Percentiles rank a stretch among this genome's conserved stretches.
phyloP scores from a whole-genome alignment of 2,113 vertebrate genomes.

The Mobula birostris region DNA sequence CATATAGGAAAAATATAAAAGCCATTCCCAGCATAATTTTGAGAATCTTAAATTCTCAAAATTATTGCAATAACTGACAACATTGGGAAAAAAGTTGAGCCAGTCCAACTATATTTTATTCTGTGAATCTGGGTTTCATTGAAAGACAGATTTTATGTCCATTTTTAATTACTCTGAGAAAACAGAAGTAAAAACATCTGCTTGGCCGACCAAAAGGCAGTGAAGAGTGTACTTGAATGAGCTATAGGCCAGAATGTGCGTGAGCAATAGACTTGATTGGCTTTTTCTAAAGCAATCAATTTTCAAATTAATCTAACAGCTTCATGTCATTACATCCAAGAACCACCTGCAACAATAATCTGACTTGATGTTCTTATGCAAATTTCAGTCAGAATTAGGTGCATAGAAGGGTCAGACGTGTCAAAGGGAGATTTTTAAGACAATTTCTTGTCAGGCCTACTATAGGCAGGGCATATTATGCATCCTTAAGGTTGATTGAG shows the following conservation, averaged over 20 bases:
- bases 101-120: neutral
- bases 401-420: no score
- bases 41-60: neutral
- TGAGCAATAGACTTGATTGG: neutral
- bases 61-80: neutral
- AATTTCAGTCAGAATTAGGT: no score
- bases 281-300: neutral
- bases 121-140: neutral
- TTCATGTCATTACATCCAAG: neutral
- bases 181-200: neutral
- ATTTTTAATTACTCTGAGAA: no score
- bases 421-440: no score
- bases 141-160: neutral
- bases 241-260: neutral
- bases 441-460: no score
- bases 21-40: neutral
- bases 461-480: no score
- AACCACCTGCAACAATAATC: no score
- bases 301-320: neutral
- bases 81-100: neutral
- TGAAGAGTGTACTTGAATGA: neutral
- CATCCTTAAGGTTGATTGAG: no score
- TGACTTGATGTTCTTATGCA: no score
- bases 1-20: neutral
- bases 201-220: neutral